phyloP scores from a whole-genome alignment of 2,888 invertebrate genomes.

The Chrysodeixis includens region DNA sequence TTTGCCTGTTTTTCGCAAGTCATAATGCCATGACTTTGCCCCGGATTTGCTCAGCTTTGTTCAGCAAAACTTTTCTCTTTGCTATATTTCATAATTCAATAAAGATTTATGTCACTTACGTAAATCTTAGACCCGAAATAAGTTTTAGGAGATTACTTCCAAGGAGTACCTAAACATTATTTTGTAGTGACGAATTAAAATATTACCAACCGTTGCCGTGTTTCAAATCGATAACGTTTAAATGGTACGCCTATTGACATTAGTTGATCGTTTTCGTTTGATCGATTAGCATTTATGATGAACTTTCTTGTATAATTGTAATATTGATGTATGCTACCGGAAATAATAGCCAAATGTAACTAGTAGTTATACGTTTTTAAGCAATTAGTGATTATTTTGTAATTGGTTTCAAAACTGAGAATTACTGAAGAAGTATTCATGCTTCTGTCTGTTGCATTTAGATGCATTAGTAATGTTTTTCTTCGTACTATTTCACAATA shows the following conservation, averaged over 20 bases:
- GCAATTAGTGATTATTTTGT: background rate
- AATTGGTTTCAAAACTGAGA: background rate
- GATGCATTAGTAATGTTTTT: no score
- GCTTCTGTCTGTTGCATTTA: no score
- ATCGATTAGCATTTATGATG: conserved; percentile 33
- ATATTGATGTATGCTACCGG: conserved; percentile 36
- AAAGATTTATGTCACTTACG: conserved; percentile 51
- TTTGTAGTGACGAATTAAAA: conserved; percentile 38
- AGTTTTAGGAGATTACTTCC: conserved; percentile 28
- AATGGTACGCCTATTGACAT: conserved; percentile 41
- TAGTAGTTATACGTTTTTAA: background rate
- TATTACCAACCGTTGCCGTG: conserved; percentile 43
- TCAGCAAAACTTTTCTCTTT: conserved; percentile 40
- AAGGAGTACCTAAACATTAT: conserved; percentile 29
- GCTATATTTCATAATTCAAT: conserved; percentile 49
- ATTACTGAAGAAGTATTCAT: no score
- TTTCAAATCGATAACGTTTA: conserved; percentile 55
- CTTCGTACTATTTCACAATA: no score
- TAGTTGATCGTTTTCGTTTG: conserved; percentile 40
- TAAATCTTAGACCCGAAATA: conserved; percentile 39
- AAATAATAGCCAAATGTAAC: conserved; percentile 28
- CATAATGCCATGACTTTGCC: conserved; percentile 39
- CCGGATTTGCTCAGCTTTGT: conserved; percentile 32
- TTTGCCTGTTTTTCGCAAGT: conserved; percentile 45
- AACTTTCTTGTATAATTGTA: conserved; percentile 42